These are phyloP conservation scores for Tympanuchus pallidicinctus DNA, from an alignment of 2,113 vertebrate species.

Conservation along the genomic window DNA sequence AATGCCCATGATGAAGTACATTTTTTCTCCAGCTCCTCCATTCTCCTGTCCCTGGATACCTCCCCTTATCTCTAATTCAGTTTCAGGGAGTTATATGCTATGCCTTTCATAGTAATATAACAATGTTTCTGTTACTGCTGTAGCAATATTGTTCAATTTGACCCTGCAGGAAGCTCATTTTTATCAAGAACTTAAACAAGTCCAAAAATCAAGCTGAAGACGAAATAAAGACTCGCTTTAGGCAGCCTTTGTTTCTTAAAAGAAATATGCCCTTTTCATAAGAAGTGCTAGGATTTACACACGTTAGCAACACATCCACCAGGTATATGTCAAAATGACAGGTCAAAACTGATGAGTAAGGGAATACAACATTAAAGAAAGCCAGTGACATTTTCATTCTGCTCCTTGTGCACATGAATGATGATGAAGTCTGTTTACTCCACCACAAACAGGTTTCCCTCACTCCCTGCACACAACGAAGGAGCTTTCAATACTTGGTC, in stretches of 20 bases:
- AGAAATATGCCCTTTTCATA: background rate
- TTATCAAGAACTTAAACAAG: background rate
- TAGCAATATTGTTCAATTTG: background rate
- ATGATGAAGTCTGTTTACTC: constrained; percentile 16
- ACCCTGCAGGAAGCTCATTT: background rate
- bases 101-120: background rate
- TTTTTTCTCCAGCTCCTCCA: background rate
- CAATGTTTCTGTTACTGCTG: background rate
- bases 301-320: constrained; percentile 12
- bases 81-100: background rate
- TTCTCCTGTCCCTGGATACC: background rate
- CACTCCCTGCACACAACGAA: background rate
- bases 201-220: background rate
- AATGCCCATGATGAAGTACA: background rate
- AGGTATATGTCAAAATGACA: constrained; percentile 25
- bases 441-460: background rate
- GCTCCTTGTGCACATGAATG: background rate
- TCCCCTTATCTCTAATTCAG: background rate
- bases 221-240: background rate
- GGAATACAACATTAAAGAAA: background rate
- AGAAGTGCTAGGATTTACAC: constrained; percentile 9
- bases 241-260: background rate
- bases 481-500: background rate
- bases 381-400: background rate
- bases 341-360: background rate